Evolutionary conservation across 2,113 vertebrate genomes (phyloP).

Genomic region (Oncorhynchus gorbuscha): DNA sequence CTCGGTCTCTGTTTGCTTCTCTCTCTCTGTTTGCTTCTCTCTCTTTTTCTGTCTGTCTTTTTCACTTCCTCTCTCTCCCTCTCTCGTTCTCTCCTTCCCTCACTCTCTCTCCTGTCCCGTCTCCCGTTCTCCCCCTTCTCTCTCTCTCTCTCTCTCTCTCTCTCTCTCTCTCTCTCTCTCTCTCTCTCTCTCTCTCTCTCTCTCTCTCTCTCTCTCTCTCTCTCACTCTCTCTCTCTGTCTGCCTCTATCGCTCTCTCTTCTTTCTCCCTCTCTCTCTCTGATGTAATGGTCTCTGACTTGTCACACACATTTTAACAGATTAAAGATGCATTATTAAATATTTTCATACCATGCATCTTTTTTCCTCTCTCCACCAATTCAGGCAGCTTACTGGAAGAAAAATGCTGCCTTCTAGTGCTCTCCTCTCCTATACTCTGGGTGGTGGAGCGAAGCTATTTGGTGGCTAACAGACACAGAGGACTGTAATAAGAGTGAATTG

Average conservation of each 20-base stretch:
- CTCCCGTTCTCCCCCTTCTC: background rate
- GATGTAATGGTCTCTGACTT: no score
- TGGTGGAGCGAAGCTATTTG: no score
- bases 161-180: background rate
- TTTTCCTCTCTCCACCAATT: background rate
- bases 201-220: background rate
- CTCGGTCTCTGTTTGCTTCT: background rate
- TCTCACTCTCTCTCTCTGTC: background rate
- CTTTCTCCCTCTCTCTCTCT: background rate
- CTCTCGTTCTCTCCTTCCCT: background rate
- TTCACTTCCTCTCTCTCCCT: no score
- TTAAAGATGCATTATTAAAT: no score
- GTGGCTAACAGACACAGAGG: conserved; percentile 33
- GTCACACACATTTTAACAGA: no score
- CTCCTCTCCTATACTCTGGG: background rate
- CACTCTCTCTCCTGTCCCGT: background rate
- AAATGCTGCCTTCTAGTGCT: conserved; percentile 23
- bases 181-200: no score
- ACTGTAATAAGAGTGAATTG: background rate
- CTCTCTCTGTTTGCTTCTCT: background rate
- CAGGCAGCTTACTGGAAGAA: background rate
- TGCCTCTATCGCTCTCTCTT: background rate
- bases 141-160: no score
- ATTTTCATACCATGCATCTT: no score
- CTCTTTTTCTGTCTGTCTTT: background rate